phyloP scores from a whole-genome alignment of 2,113 vertebrate species.

The Anser cygnoides region DNA sequence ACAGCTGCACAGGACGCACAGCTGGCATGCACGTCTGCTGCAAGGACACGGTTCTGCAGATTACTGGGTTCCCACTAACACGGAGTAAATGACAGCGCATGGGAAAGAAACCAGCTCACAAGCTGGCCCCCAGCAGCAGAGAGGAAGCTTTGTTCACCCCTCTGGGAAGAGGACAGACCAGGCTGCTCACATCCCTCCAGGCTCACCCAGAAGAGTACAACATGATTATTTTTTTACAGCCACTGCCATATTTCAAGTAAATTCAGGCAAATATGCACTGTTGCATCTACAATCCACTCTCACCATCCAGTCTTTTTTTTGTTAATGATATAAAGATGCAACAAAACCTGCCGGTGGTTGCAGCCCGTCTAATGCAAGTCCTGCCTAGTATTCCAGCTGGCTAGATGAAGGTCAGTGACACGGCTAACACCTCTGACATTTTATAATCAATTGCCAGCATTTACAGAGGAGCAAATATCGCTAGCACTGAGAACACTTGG shows the following conservation, averaged over 20 bases:
- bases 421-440: constrained; percentile 48
- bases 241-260: constrained; percentile 1
- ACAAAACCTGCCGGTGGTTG: constrained; percentile 17
- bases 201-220: constrained; percentile 8
- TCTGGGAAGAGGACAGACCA: not conserved
- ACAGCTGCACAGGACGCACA: not conserved
- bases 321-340: constrained; percentile 36
- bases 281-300: not conserved
- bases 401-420: constrained; percentile 43
- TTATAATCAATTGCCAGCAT: constrained; percentile 50
- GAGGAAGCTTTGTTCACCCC: not conserved
- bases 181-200: not conserved
- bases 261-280: not conserved
- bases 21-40: not conserved
- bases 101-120: not conserved
- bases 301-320: not conserved
- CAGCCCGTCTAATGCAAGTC: constrained; percentile 30
- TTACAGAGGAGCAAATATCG: constrained; percentile 6
- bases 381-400: constrained; percentile 28
- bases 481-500: not conserved
- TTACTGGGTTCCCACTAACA: not conserved
- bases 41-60: not conserved
- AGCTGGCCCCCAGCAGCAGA: not conserved
- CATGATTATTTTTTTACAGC: not conserved
- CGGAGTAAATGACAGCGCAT: not conserved